Conservation (phyloP, 2,888 invertebrate species). For the Psylliodes chrysocephalus region DNA sequence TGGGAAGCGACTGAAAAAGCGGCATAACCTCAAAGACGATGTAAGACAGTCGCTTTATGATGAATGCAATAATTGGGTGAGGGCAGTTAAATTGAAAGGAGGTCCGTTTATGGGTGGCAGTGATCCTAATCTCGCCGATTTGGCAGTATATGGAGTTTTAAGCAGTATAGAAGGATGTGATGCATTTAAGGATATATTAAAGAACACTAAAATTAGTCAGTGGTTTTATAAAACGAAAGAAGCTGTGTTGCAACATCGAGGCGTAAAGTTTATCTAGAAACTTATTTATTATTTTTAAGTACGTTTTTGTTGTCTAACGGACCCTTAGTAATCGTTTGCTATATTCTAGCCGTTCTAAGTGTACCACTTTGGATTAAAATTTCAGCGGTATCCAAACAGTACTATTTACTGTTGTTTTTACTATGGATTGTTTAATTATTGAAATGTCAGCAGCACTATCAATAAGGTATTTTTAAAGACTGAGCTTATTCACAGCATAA, state of each 20-base stretch:
- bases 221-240: slow-evolving; percentile 85
- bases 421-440: too few species aligned
- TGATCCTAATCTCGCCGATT: slow-evolving; percentile 89
- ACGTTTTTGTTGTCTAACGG: too few species aligned
- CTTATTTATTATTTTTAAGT: too few species aligned
- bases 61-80: slow-evolving; percentile 84
- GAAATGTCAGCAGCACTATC: too few species aligned
- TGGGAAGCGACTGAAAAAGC: slow-evolving; percentile 86
- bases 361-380: too few species aligned
- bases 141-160: slow-evolving; percentile 90
- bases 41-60: slow-evolving; percentile 91
- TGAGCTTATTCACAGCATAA: too few species aligned
- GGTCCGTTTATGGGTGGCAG: slow-evolving; percentile 85
- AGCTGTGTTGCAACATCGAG: slow-evolving; percentile 70
- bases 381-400: too few species aligned
- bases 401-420: too few species aligned
- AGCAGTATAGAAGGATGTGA: slow-evolving; percentile 93
- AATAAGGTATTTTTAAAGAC: too few species aligned
- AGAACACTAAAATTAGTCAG: slow-evolving; percentile 76
- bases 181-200: slow-evolving; percentile 84
- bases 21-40: slow-evolving; percentile 87
- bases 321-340: too few species aligned
- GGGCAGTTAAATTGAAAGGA: slow-evolving; percentile 75
- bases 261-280: slow-evolving; percentile 61
- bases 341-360: too few species aligned